Evolutionary conservation across 2,888 invertebrate genomes (phyloP).

Genomic region (Globia sparganii): DNA sequence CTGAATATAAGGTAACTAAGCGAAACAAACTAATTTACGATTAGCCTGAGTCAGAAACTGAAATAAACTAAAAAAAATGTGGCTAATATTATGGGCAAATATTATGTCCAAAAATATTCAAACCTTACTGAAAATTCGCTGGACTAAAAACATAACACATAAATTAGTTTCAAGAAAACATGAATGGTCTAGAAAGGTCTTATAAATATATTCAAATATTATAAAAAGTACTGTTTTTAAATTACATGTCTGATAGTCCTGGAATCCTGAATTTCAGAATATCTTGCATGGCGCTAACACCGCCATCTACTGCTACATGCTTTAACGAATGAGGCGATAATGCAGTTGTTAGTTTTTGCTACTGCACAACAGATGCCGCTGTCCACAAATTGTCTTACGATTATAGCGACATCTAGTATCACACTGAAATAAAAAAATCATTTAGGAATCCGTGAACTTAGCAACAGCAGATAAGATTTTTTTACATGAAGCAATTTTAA

Average conservation of each 20-base stretch:
- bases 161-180: conserved; percentile 1
- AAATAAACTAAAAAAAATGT: neutral
- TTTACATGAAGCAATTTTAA: neutral
- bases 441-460: neutral
- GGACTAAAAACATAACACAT: neutral
- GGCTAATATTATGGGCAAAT: neutral
- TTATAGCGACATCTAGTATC: conserved; percentile 8
- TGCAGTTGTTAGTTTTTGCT: conserved; percentile 57
- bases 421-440: neutral
- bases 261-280: neutral
- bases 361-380: conserved; percentile 69
- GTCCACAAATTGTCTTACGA: fast-evolving
- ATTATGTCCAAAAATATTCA: neutral
- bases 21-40: neutral
- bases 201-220: neutral
- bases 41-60: neutral
- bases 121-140: neutral
- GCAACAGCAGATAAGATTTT: too few species aligned
- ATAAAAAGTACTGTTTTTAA: neutral
- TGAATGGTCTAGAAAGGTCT: neutral
- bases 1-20: conserved; percentile 5
- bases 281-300: conserved; percentile 5
- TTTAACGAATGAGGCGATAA: neutral
- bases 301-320: conserved; percentile 46
- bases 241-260: neutral